Base-by-base conservation (phyloP, 2,888 invertebrate species). In the Acheta domesticus region DNA sequence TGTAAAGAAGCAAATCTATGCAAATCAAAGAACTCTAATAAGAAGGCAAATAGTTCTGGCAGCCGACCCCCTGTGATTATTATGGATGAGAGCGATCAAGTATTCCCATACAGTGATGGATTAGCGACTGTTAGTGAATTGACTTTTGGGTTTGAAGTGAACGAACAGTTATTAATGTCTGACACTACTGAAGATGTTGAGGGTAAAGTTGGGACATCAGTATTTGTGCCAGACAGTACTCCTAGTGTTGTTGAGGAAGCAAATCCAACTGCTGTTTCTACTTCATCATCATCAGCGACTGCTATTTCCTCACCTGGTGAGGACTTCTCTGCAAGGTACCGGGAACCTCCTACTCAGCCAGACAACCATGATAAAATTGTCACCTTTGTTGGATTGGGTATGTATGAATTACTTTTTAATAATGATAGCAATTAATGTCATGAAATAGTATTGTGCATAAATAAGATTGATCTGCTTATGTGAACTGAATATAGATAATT, bases 131-230 rank as follows among this genome's bases (percentile, higher is more conserved):
- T 89, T 83, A 89, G 89, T 82, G 90, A 92, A 87, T 90, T 95
- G 80, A 94, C 94, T 73, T 96, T 96, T 86, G 94, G 94, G 19
- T 94, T 94, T 87, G 94, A 93, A 85, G 88, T 94, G 81, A 93
- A 94, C 87, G 92, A 93, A 86, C 91, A 92, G 86, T 88, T 94
- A 84, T 87, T 93, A 84, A 79, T 77, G 36, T 82, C 79, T 23
- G 83, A 83, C 49, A 82, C 83, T 2, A 83, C 83, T 49, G 85
- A 85, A n/a, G 82, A 80, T 48, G 80, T 49, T 81, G n/a, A 62
- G 49, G 76, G 81, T 48, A 78, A 77, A 48, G n/a, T 36, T 49
- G 20, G 75, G 23, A 50, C 77, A n/a, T 19, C 62, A 75, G 12
- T 75, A 62, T 48, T 78, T 21, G 48, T 19, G n/a, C 78, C 21